These are phyloP conservation scores for Neopipo cinnamomea DNA, from an alignment of 2,113 vertebrate genomes.

Conservation along the genomic window DNA sequence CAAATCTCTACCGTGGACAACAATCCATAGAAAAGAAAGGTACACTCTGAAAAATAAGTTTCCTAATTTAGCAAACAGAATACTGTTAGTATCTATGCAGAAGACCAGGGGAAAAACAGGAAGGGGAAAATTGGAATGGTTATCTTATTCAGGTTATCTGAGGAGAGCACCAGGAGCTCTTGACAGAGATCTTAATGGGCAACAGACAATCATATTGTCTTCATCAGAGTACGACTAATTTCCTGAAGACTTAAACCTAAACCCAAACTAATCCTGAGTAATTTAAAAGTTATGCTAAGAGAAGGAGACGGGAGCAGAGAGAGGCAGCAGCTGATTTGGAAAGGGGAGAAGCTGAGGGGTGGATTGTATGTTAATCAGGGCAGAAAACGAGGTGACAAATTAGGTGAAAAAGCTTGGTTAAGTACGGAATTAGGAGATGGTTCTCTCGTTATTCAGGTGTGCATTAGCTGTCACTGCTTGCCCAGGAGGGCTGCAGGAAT, in stretches of 20 bases:
- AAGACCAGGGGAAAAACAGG: neutral
- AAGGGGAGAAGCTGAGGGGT: neutral
- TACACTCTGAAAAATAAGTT: constrained; percentile 8
- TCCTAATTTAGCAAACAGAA: neutral
- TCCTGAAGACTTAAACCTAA: neutral
- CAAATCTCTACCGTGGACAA: neutral
- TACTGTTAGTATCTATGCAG: neutral
- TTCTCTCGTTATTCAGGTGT: neutral
- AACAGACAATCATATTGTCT: neutral
- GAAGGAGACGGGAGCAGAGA: neutral
- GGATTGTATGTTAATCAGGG: neutral
- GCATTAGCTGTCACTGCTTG: neutral
- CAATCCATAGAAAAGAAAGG: constrained; percentile 2
- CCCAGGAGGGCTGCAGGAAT: neutral
- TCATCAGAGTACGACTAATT: neutral
- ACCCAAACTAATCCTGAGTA: neutral
- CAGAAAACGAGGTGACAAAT: neutral
- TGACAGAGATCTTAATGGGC: neutral
- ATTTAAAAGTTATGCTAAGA: neutral
- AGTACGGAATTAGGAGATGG: neutral
- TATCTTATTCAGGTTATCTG: neutral
- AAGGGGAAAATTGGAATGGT: neutral
- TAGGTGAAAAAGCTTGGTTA: neutral
- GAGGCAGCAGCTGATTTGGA: neutral
- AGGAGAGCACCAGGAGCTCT: neutral